These are phyloP conservation scores for Palythoa caribaeorum DNA, from an alignment of 92 coral and sea anemone genomes.

Conservation along the genomic window DNA sequence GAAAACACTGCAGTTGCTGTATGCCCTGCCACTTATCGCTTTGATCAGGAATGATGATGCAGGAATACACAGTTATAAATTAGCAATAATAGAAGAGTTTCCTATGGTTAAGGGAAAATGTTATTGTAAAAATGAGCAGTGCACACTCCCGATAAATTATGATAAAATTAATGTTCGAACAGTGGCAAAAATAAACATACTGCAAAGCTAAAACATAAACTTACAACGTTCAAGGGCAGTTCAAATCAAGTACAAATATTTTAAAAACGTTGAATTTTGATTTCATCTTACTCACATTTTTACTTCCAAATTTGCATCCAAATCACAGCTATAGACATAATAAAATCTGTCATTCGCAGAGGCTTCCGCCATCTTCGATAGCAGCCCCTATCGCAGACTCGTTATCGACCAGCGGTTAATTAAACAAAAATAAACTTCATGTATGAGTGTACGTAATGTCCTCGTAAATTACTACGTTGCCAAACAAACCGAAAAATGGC, in stretches of 20 bases:
- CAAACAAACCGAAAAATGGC: slow-evolving; percentile 62
- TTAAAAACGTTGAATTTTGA: background rate
- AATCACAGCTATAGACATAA: slow-evolving; percentile 95
- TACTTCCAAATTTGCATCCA: slow-evolving; percentile 93
- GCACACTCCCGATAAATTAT: too few relatives aligned
- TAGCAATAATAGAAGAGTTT: too few relatives aligned
- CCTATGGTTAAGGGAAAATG: too few relatives aligned
- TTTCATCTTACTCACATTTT: slow-evolving; percentile 85
- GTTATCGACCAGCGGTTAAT: slow-evolving; percentile 8
- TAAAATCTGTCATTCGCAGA: slow-evolving; percentile 75
- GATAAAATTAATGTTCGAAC: too few relatives aligned
- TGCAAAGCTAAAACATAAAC: background rate
- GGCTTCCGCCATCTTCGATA: slow-evolving; percentile 51
- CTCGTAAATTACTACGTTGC: slow-evolving; percentile 52
- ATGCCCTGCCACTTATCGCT: too few relatives aligned
- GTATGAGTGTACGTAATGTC: background rate
- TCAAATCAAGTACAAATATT: background rate
- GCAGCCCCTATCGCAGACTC: slow-evolving; percentile 18
- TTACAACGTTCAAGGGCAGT: background rate
- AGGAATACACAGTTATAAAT: too few relatives aligned
- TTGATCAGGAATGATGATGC: too few relatives aligned
- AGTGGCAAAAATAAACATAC: too few relatives aligned
- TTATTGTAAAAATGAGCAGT: too few relatives aligned
- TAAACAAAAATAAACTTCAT: background rate
- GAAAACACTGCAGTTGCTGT: too few relatives aligned